Evolutionary conservation across 1,140 invertebrate species (phyloP), one percentile per base, ranked within the genome.

Genomic region (Papilio machaon): DNA sequence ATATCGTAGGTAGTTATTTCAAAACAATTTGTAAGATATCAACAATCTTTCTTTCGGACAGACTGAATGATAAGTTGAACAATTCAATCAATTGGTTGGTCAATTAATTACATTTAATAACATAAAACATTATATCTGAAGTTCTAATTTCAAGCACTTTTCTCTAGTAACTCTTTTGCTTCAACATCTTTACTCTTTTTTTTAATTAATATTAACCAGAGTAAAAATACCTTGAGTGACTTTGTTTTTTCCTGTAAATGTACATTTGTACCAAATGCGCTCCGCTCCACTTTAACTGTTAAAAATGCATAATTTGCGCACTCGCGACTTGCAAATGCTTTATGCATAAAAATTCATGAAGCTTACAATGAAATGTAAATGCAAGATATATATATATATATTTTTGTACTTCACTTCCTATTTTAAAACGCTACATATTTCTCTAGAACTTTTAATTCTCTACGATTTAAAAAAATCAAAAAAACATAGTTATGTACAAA

Each of bases 311-410:
- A 70, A 70, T 70, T 70, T 70, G 11, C 64, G 11, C 64, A 35
- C 64, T 70, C 30, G 35, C 64, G 64, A 70, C 30, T 70, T 70
- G 64, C 64, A 70, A 70, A 70, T 70, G 64, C 64, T 35, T 70
- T 35, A 70, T 70, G 64, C 64, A 70, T 70, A 70, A 35, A 70
- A 38, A 70, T 70, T 70, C 64, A 70, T 70, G 64, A 70, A 70
- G 64, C 64, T 70, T 70, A 70, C 23, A 67, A 35, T 35, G 64
- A 30, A 60, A 60, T 60, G 58, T 23, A 19, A 60, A 60, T 60
- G 23, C 4, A 60, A 60, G 58, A 17, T 58, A 58, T 54, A 11
- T 49, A 58, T 67, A 17, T 58, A 58, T 54, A 11, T 49, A 58
- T 67, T 30, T 64, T 64, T 58, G 9, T 8, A 19, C 11, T 64